phyloP scores from a whole-genome alignment of 1,140 invertebrate genomes.

The Hycleus cichorii region DNA sequence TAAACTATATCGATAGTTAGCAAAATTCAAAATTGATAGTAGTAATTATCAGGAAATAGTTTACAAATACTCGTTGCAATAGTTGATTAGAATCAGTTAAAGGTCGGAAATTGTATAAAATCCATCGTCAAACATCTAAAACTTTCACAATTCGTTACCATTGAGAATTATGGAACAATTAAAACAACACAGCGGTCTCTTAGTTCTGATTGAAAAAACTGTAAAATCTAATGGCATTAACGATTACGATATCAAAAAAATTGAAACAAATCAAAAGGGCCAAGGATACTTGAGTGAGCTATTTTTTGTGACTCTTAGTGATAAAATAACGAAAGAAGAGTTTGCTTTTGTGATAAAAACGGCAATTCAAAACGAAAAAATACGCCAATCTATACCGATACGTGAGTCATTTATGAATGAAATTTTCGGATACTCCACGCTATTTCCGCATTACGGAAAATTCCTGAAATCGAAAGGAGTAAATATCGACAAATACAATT shows the following conservation, averaged over 20 bases:
- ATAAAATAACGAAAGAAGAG: neutral
- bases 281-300: conserved; percentile 5
- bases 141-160: too few relatives aligned
- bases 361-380: neutral
- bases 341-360: neutral
- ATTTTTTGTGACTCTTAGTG: neutral
- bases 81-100: too few relatives aligned
- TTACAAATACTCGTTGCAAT: too few relatives aligned
- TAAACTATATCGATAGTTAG: too few relatives aligned
- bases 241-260: conserved; percentile 1
- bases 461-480: neutral
- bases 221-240: neutral
- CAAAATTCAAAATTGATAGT: too few relatives aligned
- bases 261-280: neutral
- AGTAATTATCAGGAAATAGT: too few relatives aligned
- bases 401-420: neutral
- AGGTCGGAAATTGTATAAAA: too few relatives aligned
- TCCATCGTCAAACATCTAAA: too few relatives aligned
- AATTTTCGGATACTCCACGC: neutral
- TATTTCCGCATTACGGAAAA: neutral
- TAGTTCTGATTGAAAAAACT: neutral
- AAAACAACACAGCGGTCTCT: too few relatives aligned
- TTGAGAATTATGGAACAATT: too few relatives aligned
- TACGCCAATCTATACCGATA: neutral
- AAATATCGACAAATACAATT: conserved; percentile 4